Base-by-base conservation (phyloP, 2,888 invertebrate genomes). In the Cryptops parisi region DNA sequence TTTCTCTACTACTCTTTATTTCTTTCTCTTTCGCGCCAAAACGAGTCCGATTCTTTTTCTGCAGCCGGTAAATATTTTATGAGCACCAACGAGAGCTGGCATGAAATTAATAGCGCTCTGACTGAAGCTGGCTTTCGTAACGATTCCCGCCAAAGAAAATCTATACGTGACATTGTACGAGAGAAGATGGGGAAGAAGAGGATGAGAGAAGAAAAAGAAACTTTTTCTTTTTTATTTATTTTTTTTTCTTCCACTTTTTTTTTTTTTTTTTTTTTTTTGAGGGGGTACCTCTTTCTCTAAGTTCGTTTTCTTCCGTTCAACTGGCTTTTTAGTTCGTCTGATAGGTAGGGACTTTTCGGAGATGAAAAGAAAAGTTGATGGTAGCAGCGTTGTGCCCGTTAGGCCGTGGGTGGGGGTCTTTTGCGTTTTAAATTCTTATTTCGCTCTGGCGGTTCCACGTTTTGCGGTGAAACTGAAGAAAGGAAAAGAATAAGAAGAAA, bases 61-160 rank as follows among this genome's bases (percentile, higher is more conserved):
- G 50, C 23, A 40, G 41, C 12, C 24, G 23, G 41, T 50, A 50
- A 50, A 50, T 50, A 50, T 50, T 50, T 50, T 38, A 50, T 50
- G 50, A 50, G 33, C 41, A 40, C 39, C 40, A 50, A 50, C 50
- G 50, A 41, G 50, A 50, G 50, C 50, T 50, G 50, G 50, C 50
- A 50, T 50, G 40, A 50, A 50, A 50, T 50, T 50, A 50, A 50
- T 50, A 50, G 50, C 41, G 50, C 50, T 33, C 15, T 9, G 33
- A 33, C 33, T 33, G 33, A 33, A 33, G 33, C 33, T 33, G 33
- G 33, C 33, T 33, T 33, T 33, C 33, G 15, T 33, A 33, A 33
- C 15, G 33, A 33, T 33, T 9, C 33, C 5, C 43, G 17, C 6
- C 43, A 21, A 41, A 41, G 43, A 41, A 41, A 41, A 41, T 41